Evolutionary conservation across 2,797 vertebrate genomes (phyloP).

Genomic region (Hydrocynus forskahlii): DNA sequence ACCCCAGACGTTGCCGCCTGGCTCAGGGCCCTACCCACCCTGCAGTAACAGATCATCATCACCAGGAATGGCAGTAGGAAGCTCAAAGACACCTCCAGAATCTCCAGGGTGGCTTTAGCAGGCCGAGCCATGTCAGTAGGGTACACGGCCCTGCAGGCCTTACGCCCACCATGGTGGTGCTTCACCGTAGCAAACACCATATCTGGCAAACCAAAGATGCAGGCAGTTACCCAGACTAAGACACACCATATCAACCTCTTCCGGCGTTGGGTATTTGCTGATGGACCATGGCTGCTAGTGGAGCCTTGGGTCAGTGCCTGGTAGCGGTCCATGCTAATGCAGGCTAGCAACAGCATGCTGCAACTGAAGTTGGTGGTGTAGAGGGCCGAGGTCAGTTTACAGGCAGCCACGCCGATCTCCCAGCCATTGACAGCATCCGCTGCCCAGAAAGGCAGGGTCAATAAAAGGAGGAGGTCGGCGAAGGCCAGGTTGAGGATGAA

Average conservation of each 20-base stretch:
- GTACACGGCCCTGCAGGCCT: slow-evolving; percentile 80
- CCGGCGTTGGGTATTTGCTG: slow-evolving; percentile 67
- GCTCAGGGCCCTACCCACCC: slow-evolving; percentile 76
- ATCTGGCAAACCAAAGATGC: slow-evolving; percentile 85
- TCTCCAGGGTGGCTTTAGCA: slow-evolving; percentile 82
- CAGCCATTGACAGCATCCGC: slow-evolving; percentile 87
- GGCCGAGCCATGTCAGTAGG: slow-evolving; percentile 70
- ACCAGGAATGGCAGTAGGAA: slow-evolving; percentile 87
- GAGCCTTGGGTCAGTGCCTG: slow-evolving; percentile 68
- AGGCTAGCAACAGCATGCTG: slow-evolving; percentile 91
- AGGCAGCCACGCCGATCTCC: slow-evolving; percentile 82
- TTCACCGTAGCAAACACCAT: slow-evolving; percentile 82
- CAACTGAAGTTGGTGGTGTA: slow-evolving; percentile 91
- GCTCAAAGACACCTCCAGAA: slow-evolving; percentile 84
- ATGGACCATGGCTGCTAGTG: slow-evolving; percentile 67
- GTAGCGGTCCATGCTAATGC: slow-evolving; percentile 90
- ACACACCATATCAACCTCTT: slow-evolving; percentile 68
- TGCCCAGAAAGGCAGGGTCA: slow-evolving; percentile 93
- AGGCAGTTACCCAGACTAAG: slow-evolving; percentile 80
- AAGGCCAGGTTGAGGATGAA: slow-evolving; percentile 92
- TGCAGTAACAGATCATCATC: slow-evolving; percentile 86
- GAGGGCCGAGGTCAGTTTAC: slow-evolving; percentile 85
- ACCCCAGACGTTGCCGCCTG: slow-evolving; percentile 70
- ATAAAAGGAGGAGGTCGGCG: slow-evolving; percentile 87
- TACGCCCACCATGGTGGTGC: slow-evolving; percentile 61